Percentiles rank a stretch among this genome's conserved stretches.
Conservation (phyloP, 2,888 invertebrate species). For the Euphydryas editha region DNA sequence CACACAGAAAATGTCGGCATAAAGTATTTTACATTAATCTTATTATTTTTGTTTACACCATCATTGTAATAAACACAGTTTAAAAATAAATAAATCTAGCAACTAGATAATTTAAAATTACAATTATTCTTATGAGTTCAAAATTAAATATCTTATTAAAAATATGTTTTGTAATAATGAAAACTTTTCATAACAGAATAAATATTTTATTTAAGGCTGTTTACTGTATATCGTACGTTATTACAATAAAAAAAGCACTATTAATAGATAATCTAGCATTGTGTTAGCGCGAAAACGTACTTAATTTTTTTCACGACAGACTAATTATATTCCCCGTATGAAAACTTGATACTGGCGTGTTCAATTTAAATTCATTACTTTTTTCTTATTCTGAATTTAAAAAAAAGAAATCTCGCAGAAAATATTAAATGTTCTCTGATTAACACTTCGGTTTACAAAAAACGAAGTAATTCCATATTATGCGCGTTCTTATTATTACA, state of each 20-base stretch:
- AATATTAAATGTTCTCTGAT: conserved; percentile 11
- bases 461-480: conserved; percentile 4
- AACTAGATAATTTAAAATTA: too few relatives aligned
- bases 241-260: background rate
- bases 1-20: background rate
- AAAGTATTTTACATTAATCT: background rate
- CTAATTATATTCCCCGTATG: conserved; percentile 20
- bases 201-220: background rate
- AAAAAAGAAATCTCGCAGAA: background rate
- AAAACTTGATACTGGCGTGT: conserved; percentile 23
- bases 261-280: background rate
- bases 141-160: too few relatives aligned
- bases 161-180: too few relatives aligned
- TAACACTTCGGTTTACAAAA: conserved; percentile 12
- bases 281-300: conserved; percentile 5
- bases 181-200: too few relatives aligned
- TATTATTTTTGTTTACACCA: too few relatives aligned
- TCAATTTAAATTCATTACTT: conserved; percentile 28
- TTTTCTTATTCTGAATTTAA: conserved; percentile 9
- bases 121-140: too few relatives aligned
- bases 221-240: background rate
- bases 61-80: too few relatives aligned
- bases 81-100: too few relatives aligned
- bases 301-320: background rate
- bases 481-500: background rate